phyloP scores from a whole-genome alignment of 2,888 invertebrate species.

The Synanthedon myopaeformis region DNA sequence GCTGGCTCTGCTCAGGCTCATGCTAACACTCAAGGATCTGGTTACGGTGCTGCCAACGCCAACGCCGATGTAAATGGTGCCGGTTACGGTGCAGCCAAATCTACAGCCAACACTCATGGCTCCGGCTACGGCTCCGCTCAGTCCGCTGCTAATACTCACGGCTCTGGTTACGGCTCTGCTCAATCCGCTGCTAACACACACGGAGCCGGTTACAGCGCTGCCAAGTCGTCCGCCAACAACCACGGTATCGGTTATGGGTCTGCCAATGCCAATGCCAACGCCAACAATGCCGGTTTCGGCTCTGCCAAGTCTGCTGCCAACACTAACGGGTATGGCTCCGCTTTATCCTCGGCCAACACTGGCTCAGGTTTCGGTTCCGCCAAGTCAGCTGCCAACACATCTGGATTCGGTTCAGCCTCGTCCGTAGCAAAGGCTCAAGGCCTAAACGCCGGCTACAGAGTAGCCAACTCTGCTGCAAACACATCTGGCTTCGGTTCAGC shows the following conservation, averaged over 20 bases:
- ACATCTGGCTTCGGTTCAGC: constrained; percentile 36
- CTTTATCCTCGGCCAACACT: constrained; percentile 21
- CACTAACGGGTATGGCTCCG: constrained; percentile 5
- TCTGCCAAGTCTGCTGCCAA: constrained; percentile 13
- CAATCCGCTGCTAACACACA: constrained; percentile 21
- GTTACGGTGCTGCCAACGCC: constrained; percentile 23
- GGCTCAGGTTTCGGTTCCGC: constrained; percentile 16
- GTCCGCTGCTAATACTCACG: constrained; percentile 27
- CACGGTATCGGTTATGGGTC: constrained; percentile 7
- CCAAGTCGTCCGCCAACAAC: constrained; percentile 8
- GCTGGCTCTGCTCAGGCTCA: constrained; percentile 19
- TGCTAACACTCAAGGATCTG: constrained; percentile 19
- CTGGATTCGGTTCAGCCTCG: constrained; percentile 37
- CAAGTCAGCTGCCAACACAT: constrained; percentile 15
- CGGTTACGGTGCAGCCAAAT: constrained; percentile 20
- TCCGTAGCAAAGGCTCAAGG: constrained; percentile 36
- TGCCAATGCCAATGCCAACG: constrained; percentile 2
- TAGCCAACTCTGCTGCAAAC: constrained; percentile 38
- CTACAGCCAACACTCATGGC: constrained; percentile 21
- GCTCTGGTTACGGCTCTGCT: constrained; percentile 14
- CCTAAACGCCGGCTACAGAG: constrained; percentile 30
- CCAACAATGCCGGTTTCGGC: constrained; percentile 8
- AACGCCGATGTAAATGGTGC: constrained; percentile 28
- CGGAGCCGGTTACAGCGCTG: constrained; percentile 16
- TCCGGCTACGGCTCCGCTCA: constrained; percentile 18